Evolutionary conservation across 1,140 invertebrate genomes (phyloP).

Genomic region (Bemisia tabaci): DNA sequence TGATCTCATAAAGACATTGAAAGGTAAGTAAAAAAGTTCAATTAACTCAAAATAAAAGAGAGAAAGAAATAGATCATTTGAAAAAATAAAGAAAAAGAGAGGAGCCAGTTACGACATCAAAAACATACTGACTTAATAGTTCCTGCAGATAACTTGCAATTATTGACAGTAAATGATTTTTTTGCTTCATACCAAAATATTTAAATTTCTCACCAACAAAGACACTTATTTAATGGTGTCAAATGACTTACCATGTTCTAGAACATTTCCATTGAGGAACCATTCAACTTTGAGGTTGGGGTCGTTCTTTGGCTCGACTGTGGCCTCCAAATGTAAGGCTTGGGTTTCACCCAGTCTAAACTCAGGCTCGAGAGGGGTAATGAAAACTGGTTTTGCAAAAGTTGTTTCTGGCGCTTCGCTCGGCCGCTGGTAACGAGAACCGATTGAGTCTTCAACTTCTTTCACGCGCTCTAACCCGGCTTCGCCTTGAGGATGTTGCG

Average conservation of each 20-base stretch:
- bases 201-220: no score
- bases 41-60: no score
- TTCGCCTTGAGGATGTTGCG: constrained; percentile 79
- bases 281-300: constrained; percentile 88
- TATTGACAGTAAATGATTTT: no score
- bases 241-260: constrained; percentile 49
- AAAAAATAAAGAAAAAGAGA: no score
- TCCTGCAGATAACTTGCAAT: no score
- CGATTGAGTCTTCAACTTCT: constrained; percentile 63
- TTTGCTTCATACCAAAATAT: no score
- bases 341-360: constrained; percentile 80
- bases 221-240: no score
- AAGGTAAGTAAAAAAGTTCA: no score
- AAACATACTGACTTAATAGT: no score
- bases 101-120: no score
- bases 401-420: constrained; percentile 50
- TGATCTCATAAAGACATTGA: no score
- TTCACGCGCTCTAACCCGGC: constrained; percentile 72
- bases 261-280: constrained; percentile 81
- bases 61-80: no score
- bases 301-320: constrained; percentile 91
- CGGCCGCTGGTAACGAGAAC: constrained; percentile 50
- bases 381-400: constrained; percentile 79
- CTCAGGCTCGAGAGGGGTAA: constrained; percentile 62
- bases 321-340: constrained; percentile 79